Base-by-base conservation (phyloP, 2,888 invertebrate species). In the Spatulosminthurus flaviceps region DNA sequence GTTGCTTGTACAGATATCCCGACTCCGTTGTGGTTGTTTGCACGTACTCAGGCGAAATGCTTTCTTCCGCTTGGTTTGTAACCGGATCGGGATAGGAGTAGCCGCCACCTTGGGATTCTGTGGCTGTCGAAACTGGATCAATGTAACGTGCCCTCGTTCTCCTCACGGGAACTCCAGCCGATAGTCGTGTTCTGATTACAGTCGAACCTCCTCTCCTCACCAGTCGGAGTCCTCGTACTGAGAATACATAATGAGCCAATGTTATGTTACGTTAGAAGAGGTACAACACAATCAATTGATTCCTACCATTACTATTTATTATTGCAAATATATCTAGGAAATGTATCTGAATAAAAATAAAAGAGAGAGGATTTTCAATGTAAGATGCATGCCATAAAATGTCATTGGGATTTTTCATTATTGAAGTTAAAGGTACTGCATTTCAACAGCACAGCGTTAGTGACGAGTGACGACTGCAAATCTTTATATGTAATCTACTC, bases 111-210 rank as follows among this genome's bases (percentile, higher is more conserved):
- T n/a, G 22, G 7, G 26, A 22, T 11, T 71, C 71, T 13, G 72
- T 61, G 13, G 78, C 73, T 21, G 13, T 43, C 41, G 42, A 74
- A 67, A 69, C 66, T 9, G 67, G 79, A 16, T 74, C 74, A 69
- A 51, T 67, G n/a, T 26, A 28, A 21, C 42, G 41, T 16, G 79
- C 19, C 5, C 51, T 66, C 13, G 51, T 26, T 67, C 79, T 72
- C 41, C 78, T 28, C 13, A 78, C 22, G 7, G 78, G 79, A n/a
- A 79, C 41, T 26, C 74, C 73, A 22, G 66, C 43, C 28, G 77
- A 69, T 16, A 79, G 28, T 64, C 79, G 11, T 0, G 79, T 73
- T 21, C 79, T 21, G 51, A 79, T 67, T 7, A 74, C 43, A 9
- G 61, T 51, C n/a, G 67, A 42, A 29, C 66, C 67, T 22, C 74